These are phyloP conservation scores for Trichoplusia ni DNA, from an alignment of 1,140 invertebrate genomes.

Conservation along the genomic window DNA sequence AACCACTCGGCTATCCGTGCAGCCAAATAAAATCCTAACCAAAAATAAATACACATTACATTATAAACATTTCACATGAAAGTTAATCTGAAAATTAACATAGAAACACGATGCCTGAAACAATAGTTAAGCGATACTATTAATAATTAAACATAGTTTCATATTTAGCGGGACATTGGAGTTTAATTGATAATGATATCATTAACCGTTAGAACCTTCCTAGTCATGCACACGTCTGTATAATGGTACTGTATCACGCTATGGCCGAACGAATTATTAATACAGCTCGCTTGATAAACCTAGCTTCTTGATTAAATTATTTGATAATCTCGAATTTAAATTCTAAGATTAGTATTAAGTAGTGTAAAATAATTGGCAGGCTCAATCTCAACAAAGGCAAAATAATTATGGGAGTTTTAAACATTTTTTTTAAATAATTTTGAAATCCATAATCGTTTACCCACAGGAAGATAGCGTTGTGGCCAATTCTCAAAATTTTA, in stretches of 20 bases:
- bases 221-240: slow-evolving; percentile 17
- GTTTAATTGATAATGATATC: slow-evolving; percentile 31
- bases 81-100: not conserved
- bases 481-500: too few relatives aligned
- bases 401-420: too few relatives aligned
- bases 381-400: too few relatives aligned
- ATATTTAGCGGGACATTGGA: slow-evolving; percentile 26
- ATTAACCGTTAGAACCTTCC: slow-evolving; percentile 22
- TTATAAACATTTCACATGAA: not conserved
- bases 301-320: slow-evolving; percentile 15
- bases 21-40: too few relatives aligned
- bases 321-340: not conserved
- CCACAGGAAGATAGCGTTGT: too few relatives aligned
- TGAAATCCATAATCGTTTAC: too few relatives aligned
- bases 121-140: not conserved
- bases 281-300: not conserved
- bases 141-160: slow-evolving; percentile 26
- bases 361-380: too few relatives aligned
- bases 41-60: too few relatives aligned
- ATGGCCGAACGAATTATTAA: slow-evolving; percentile 15
- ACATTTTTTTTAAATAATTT: too few relatives aligned
- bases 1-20: too few relatives aligned
- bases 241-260: slow-evolving; percentile 25
- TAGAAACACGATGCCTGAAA: not conserved
- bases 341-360: too few relatives aligned